These are phyloP conservation scores for Rallus crepitans DNA, from an alignment of 2,797 vertebrate species.

Conservation along the genomic window DNA sequence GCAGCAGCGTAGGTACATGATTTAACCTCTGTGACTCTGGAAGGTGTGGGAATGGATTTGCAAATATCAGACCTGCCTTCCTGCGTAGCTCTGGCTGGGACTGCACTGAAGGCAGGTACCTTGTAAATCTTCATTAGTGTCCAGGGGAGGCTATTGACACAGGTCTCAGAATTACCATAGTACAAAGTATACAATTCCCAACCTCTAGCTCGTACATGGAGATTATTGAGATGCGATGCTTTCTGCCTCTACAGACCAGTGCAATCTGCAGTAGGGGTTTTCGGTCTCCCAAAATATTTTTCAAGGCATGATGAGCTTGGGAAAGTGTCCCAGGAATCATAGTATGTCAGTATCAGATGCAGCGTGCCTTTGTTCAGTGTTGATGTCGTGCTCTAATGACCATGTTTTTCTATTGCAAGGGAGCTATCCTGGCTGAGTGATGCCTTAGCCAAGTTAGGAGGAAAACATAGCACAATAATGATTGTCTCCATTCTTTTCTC, in stretches of 20 bases:
- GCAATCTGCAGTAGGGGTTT: neutral
- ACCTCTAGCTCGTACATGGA: accelerated
- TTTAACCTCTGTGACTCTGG: neutral
- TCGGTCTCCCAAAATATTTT: neutral
- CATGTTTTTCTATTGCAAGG: neutral
- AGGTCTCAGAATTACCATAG: neutral
- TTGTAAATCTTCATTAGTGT: neutral
- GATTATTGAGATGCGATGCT: neutral
- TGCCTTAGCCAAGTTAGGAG: neutral
- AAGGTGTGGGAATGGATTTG: neutral
- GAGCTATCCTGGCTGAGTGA: neutral
- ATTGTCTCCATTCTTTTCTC: neutral
- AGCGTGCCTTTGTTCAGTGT: neutral
- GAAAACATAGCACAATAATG: neutral
- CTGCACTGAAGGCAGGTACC: neutral
- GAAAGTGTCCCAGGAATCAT: neutral
- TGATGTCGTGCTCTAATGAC: accelerated
- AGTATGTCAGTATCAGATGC: neutral
- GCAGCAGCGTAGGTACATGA: accelerated
- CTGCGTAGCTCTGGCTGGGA: neutral
- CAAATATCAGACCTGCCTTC: neutral
- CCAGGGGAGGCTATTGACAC: neutral
- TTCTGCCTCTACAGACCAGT: neutral
- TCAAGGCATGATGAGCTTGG: neutral
- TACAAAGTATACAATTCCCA: neutral